Conservation (phyloP, 2,113 vertebrate species). For the Rousettus leschenaultii region DNA sequence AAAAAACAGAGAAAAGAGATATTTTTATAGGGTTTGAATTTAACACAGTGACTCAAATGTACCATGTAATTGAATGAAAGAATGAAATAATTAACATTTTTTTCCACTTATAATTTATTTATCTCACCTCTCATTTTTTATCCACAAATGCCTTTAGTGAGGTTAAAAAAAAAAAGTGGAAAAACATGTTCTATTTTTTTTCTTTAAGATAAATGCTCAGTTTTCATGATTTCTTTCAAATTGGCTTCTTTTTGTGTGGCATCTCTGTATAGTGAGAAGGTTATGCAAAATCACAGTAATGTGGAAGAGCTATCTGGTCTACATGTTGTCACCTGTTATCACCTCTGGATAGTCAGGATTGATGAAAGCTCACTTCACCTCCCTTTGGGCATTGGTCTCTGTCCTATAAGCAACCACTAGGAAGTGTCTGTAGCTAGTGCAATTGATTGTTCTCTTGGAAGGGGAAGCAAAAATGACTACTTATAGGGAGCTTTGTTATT, state of each 20-base stretch:
- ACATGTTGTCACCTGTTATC: background rate
- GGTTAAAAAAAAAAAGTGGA: background rate
- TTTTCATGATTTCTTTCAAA: background rate
- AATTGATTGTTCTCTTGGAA: background rate
- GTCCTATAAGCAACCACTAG: background rate
- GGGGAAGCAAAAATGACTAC: background rate
- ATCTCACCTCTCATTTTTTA: background rate
- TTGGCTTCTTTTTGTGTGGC: background rate
- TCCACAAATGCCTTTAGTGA: background rate
- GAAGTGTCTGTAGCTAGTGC: background rate
- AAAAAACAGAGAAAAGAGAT: background rate
- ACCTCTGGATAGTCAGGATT: background rate
- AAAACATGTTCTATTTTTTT: background rate
- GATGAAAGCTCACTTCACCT: background rate
- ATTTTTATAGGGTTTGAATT: background rate
- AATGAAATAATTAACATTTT: background rate
- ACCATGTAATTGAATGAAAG: background rate
- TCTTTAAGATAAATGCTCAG: background rate
- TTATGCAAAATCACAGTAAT: background rate
- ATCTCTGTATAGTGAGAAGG: background rate
- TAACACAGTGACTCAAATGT: background rate
- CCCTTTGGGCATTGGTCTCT: background rate
- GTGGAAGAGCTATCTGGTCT: background rate
- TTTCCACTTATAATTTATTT: background rate
- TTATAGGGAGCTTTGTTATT: background rate